Percentiles rank a stretch among this genome's conserved stretches.
phyloP scores from a whole-genome alignment of 2,888 invertebrate species.

The Andrena dorsata region DNA sequence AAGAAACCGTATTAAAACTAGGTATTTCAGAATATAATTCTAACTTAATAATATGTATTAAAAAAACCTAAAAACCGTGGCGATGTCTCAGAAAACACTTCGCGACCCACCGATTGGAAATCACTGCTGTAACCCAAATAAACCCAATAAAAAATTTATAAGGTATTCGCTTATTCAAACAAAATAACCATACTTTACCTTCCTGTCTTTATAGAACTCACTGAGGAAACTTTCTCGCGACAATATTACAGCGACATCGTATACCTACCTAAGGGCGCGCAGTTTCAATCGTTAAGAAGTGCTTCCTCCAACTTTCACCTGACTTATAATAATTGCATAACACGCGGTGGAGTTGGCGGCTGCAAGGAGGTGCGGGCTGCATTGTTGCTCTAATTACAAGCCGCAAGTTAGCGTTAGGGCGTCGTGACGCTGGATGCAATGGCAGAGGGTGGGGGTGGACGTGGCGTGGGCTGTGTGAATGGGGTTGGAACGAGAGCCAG shows the following conservation, averaged over 20 bases:
- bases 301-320: constrained; percentile 29
- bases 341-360: constrained; percentile 73
- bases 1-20: too few relatives aligned
- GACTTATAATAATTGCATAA: constrained; percentile 76
- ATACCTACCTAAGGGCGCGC: constrained; percentile 10
- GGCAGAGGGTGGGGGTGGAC: neutral
- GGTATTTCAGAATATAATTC: too few relatives aligned
- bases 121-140: too few relatives aligned
- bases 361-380: constrained; percentile 55
- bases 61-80: too few relatives aligned
- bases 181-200: too few relatives aligned
- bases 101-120: too few relatives aligned
- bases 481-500: constrained; percentile 63
- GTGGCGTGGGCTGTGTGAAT: constrained; percentile 8
- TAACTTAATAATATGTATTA: too few relatives aligned
- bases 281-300: constrained; percentile 70
- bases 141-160: too few relatives aligned
- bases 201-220: neutral
- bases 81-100: too few relatives aligned
- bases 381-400: constrained; percentile 78
- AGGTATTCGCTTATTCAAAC: too few relatives aligned
- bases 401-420: constrained; percentile 56
- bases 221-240: neutral
- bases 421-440: constrained; percentile 10
- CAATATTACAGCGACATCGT: neutral